A percentile compares a stretch with the other conserved stretches of the same genome.
These are phyloP conservation scores for Brevimyrus niger DNA, from an alignment of 2,113 vertebrate genomes.

Conservation along the genomic window DNA sequence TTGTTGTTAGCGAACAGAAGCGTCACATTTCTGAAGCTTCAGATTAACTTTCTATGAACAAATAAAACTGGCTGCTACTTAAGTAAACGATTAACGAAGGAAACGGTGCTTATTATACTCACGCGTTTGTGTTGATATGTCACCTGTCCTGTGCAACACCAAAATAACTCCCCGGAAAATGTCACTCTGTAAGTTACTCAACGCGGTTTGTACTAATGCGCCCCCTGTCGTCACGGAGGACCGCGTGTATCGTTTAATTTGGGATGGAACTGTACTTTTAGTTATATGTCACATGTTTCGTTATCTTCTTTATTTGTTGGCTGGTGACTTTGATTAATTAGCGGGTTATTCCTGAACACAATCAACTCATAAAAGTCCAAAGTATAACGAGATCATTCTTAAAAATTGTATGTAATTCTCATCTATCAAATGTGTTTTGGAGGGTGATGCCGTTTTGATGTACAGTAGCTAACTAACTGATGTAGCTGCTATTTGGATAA, in stretches of 20 bases:
- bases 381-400: background rate
- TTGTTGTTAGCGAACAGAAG: background rate
- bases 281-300: background rate
- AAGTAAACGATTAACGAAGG: background rate
- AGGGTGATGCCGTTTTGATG: background rate
- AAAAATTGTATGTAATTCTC: background rate
- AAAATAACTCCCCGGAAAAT: conserved; percentile 40
- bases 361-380: background rate
- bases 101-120: background rate
- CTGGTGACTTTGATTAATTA: background rate
- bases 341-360: background rate
- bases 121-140: background rate
- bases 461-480: background rate
- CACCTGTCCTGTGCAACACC: conserved; percentile 42
- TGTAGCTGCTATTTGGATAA: background rate
- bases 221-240: conserved; percentile 9
- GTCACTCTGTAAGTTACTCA: background rate
- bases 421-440: background rate
- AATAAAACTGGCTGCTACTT: background rate
- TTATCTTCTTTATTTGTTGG: background rate
- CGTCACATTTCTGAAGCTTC: background rate
- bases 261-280: background rate
- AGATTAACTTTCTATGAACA: background rate
- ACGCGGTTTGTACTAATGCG: background rate
- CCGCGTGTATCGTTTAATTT: background rate